phyloP scores from a whole-genome alignment of 1,140 invertebrate genomes.

The Pseudomyrmex sp. region DNA sequence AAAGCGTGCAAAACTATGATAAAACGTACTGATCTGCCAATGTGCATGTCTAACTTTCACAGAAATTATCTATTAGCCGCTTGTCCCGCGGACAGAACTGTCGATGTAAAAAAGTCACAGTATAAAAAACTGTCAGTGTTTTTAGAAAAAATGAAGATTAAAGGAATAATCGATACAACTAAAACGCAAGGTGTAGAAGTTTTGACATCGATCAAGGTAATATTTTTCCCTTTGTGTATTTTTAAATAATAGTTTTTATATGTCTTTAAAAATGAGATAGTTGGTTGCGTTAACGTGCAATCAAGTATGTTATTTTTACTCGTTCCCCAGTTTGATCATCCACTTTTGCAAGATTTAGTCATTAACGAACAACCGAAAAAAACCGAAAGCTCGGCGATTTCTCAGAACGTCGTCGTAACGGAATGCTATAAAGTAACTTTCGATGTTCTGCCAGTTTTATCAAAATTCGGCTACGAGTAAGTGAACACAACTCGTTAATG shows the following conservation, averaged over 20 bases:
- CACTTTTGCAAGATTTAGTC: conserved; percentile 76
- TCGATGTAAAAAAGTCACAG: conserved; percentile 95
- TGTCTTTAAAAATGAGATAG: not conserved
- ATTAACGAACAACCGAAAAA: conserved; percentile 71
- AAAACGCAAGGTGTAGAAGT: conserved; percentile 87
- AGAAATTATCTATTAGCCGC: conserved; percentile 91
- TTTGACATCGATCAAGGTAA: conserved; percentile 86
- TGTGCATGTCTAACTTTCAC: conserved; percentile 92
- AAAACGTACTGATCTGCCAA: conserved; percentile 88
- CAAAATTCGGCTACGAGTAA: conserved; percentile 86
- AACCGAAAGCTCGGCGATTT: conserved; percentile 78
- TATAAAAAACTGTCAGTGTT: conserved; percentile 96
- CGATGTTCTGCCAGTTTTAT: conserved; percentile 88
- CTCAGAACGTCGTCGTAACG: conserved; percentile 85
- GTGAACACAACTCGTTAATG: conserved; percentile 30
- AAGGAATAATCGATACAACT: conserved; percentile 86
- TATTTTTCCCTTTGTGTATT: conserved; percentile 18
- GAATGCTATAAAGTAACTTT: conserved; percentile 91
- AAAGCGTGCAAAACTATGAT: conserved; percentile 90
- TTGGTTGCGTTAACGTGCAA: not conserved
- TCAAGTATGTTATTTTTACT: conserved; percentile 80
- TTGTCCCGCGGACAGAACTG: conserved; percentile 87
- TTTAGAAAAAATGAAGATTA: conserved; percentile 86
- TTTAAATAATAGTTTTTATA: not conserved
- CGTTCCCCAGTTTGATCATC: conserved; percentile 82